Evolutionary conservation across 2,888 invertebrate genomes (phyloP), one percentile per base, ranked within the genome.

Genomic region (Seladonia tumulorum): DNA sequence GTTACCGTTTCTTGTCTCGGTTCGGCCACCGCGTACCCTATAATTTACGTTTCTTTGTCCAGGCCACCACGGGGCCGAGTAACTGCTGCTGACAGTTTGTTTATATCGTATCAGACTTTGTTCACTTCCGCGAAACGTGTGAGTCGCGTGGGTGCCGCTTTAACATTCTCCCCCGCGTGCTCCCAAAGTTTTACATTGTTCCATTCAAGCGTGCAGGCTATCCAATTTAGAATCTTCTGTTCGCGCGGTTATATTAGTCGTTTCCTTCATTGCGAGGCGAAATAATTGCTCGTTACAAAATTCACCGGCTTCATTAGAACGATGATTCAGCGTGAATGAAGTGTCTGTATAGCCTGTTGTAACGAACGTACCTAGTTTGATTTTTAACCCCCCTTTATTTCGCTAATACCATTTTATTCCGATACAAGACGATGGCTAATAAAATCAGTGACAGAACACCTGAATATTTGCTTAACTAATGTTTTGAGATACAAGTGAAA

Each of bases 21-120:
- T 60, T 42, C 57, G 12, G 12, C 79, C 60, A 2, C 49, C 14
- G 10, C 53, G 18, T 57, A 76, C 73, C 60, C 73, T 82, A 68
- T 73, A 79, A 82, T 82, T 86, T 85, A 76, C 77, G 45, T 85
- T 85, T 81, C 86, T 85, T 81, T 78, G 80, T 57, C 75, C 75
- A 45, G 25, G 42, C 45, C 47, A 49, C 29, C 57, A 47, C 42
- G 14, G 42, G 45, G 39, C 71, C 12, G 42, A 57, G 63, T 63
- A 53, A 75, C 85, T 84, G 85, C 66, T n/a, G 53, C 74, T 81
- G 85, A 86, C 85, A 81, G 85, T 86, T 80, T 81, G 71, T 81
- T 85, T 79, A 74, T 49, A 66, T 77, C 49, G 76, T n/a, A 35
- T 71, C 76, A 53, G 68, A 77, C 75, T 80, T 86, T 63, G 80